phyloP scores from a whole-genome alignment of 2,113 vertebrate species.

The Calyptomena viridis region DNA sequence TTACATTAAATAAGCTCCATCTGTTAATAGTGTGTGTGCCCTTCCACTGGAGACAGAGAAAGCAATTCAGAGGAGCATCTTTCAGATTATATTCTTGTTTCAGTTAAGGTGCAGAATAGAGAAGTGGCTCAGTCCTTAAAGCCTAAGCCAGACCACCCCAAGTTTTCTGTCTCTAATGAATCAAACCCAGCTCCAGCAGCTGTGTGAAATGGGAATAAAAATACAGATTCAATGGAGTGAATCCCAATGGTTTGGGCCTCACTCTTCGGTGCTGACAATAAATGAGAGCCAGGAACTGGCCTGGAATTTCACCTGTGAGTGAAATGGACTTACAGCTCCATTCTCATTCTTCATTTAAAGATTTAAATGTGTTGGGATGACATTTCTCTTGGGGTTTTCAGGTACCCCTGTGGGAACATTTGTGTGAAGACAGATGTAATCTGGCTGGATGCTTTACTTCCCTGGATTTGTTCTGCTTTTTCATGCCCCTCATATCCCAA shows the following conservation, averaged over 20 bases:
- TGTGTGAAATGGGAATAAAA: neutral
- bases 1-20: conserved; percentile 51
- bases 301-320: neutral
- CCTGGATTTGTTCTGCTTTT: neutral
- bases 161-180: neutral
- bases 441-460: neutral
- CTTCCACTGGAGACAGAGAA: neutral
- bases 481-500: neutral
- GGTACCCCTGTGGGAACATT: neutral
- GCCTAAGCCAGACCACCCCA: neutral
- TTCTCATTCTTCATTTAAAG: neutral
- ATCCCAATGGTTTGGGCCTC: neutral
- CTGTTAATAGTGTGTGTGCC: conserved; percentile 4
- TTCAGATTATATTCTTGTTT: neutral
- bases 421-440: neutral
- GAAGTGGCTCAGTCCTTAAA: neutral
- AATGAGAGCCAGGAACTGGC: neutral
- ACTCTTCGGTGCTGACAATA: neutral
- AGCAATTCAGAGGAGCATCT: neutral
- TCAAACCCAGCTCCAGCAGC: neutral
- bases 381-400: neutral
- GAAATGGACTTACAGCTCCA: neutral
- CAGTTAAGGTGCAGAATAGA: neutral
- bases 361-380: neutral
- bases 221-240: neutral